Base-by-base conservation (phyloP, 2,797 vertebrate genomes). In the Sciurus carolinensis region DNA sequence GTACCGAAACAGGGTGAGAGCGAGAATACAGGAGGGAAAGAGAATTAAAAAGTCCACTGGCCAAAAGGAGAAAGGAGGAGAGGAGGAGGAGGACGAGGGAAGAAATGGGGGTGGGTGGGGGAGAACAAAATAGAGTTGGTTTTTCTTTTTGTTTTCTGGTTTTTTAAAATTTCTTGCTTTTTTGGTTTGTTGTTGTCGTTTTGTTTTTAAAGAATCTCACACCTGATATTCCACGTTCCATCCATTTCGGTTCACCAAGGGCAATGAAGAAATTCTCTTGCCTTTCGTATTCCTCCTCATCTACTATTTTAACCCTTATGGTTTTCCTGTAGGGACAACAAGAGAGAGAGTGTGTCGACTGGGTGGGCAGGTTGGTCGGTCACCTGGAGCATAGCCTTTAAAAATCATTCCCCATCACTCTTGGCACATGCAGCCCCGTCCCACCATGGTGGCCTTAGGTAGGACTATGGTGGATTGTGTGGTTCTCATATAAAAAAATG, bases 211-310 rank as follows among this genome's bases (percentile, higher is more conserved):
- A 98, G 98, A 98, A 98, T 99, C 98, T 99, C 99, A 99, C 99
- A 99, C 99, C 99, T 99, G 99, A 99, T 99, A 99, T 99, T 99
- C 99, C 99, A 98, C 98, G 99, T 99, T 99, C 99, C 99, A 99
- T 99, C 99, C 99, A 99, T 98, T 98, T 99, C 96, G 99, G 99
- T 98, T 99, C 99, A 98, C 99, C 99, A 99, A 99, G 99, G 99
- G 99, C 99, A 99, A 99, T 99, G 99, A 99, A 99, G 99, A 99
- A 99, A 99, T 99, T 99, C 99, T 99, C 99, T 99, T 99, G 99
- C 99, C 99, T 99, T 99, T 99, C 99, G 98, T 99, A 99, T 98
- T 99, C 99, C 99, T 99, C 99, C 98, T 99, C 99, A 98, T 99
- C 99, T 99, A 99, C 99, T 99, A 99, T 98, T 98, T 99, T 99